Base-by-base conservation (phyloP, 2,888 invertebrate genomes). In the Camponotus fellah region DNA sequence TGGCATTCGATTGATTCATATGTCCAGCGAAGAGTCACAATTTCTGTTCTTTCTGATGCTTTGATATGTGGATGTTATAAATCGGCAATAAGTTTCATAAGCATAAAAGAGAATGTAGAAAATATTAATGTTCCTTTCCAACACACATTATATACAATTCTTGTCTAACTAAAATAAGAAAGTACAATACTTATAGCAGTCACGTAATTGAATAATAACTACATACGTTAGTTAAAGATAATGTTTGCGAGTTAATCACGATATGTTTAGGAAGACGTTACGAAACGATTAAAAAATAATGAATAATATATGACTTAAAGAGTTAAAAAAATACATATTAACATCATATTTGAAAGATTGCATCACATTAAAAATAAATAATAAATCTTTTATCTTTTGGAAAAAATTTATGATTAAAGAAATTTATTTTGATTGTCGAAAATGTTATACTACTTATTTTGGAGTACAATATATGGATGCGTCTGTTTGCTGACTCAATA, bases 261-360 rank as follows among this genome's bases (percentile, higher is more conserved):
- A 26, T 56, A 53, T 76, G 77, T 43, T 82, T 64, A 46, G 17
- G 34, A 0, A 65, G 75, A 65, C 5, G 64, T 82, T 82, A 65
- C 64, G 64, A 75, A 82, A 75, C 43, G 53, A 76, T 32, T 10
- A 65, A 56, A 72, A 65, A 82, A 65, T 82, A 75, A 65, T 43
- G 21, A 82, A 10, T 65, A 64, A 74, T 64, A 64, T 64, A n/a
- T 6, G 5, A 69, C 34, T 34, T 21, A 58, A 17, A 60, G 21
- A 17, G 17, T 21, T 17, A 71, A 2, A 53, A 65, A 62, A 21
- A 60, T 46, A 60, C 21, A 43, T 37, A 0, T 32, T 60, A 71
- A 60, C 17, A 9, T 68, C 56, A 43, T 34, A 58, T 69, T 12
- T 17, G 32, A 60, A 64, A 49, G 14, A 49, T 64, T 14, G 46